Evolutionary conservation across 1,140 invertebrate genomes (phyloP), one percentile per base, ranked within the genome.

Genomic region (Micrasema minimum): DNA sequence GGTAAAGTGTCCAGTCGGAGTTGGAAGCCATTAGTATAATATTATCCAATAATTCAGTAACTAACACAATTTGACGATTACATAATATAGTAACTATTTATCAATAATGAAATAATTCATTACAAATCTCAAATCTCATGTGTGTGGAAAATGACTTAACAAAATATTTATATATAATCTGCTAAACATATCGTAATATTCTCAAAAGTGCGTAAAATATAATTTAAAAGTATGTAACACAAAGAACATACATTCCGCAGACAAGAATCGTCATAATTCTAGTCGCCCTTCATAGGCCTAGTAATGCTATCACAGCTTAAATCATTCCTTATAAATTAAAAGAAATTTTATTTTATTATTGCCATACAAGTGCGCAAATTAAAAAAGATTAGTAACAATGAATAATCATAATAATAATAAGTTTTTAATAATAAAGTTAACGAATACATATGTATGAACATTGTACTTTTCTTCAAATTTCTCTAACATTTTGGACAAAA

Each of bases 241-340:
- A 48, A 16, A 48, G n/a, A 48, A 48, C 20, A 48, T 6, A 37
- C 26, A 53, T 50, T 59, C 14, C 14, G 18, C 31, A 38, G 16
- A 38, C n/a, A 45, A 43, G 26, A 37, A 66, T 46, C 9, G 26
- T 7, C 18, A 16, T 20, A 14, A 50, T 35, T 55, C 35, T 43
- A 41, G 37, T 18, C 20, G 31, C 50, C 62, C 5, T 26, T 41
- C 23, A 16, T 69, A 69, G 67, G 67, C 67, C 67, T 50, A 31
- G 3, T 69, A 31, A 38, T 35, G 67, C 67, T 69, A 69, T 69
- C 67, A 69, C 67, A 69, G 67, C 67, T 69, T 50, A 46, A 69
- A 69, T 69, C 57, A 62, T 69, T 62, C 48, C 57, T 69, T 51
- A 69, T 37, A 62, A 20, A 50, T 57, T 57, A 16, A 23, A 66